phyloP scores from a whole-genome alignment of 2,888 invertebrate genomes.

The Sphaerophoria rueppellii region DNA sequence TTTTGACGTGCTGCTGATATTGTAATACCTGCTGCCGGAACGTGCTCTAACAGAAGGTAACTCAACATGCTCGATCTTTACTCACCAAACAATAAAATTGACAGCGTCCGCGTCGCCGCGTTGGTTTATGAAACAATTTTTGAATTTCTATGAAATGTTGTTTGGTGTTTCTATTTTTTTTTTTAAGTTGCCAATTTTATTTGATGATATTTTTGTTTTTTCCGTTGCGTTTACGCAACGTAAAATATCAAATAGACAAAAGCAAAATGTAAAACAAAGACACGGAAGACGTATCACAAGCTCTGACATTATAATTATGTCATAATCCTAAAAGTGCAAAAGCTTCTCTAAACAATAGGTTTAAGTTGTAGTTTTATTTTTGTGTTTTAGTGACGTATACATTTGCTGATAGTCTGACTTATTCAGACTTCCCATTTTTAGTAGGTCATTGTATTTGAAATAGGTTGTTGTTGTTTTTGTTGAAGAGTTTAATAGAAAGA shows the following conservation, averaged over 20 bases:
- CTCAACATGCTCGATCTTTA: conserved; percentile 47
- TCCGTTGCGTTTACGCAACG: conserved; percentile 63
- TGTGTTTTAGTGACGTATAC: conserved; percentile 11
- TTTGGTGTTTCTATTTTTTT: conserved; percentile 13
- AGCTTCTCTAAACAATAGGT: conserved; percentile 41
- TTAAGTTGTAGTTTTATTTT: conserved; percentile 41
- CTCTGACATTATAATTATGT: conserved; percentile 52
- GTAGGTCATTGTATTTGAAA: conserved; percentile 63
- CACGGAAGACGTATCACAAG: conserved; percentile 60
- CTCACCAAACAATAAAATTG: conserved; percentile 3
- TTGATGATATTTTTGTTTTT: conserved; percentile 31
- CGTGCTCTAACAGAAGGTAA: conserved; percentile 70
- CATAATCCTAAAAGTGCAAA: conserved; percentile 56
- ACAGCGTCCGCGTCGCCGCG: neutral
- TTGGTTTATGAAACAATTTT: conserved; percentile 25
- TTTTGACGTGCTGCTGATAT: conserved; percentile 54
- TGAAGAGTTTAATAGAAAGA: conserved; percentile 1
- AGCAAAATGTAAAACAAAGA: conserved; percentile 49
- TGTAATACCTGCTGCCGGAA: conserved; percentile 54
- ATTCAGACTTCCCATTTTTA: conserved; percentile 48
- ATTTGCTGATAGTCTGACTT: conserved; percentile 40
- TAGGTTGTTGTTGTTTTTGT: conserved; percentile 1
- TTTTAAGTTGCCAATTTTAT: conserved; percentile 50
- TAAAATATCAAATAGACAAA: conserved; percentile 13
- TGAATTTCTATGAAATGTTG: conserved; percentile 20